These are phyloP conservation scores for Chelonus formosanus DNA, from an alignment of 2,888 invertebrate species.

Conservation along the genomic window DNA sequence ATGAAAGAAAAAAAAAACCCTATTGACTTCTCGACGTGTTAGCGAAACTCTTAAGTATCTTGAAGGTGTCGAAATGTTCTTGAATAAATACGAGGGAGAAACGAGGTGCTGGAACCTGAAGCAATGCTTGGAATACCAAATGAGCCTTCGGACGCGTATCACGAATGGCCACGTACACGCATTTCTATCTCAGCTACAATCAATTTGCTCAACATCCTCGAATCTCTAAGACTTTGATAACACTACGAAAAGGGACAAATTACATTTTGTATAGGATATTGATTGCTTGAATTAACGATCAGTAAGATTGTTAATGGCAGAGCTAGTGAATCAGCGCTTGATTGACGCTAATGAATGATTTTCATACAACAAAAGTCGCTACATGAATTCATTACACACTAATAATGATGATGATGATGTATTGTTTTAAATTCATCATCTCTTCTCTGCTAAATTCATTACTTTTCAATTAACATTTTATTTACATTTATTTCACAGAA, in stretches of 20 bases:
- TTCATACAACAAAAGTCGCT: slow-evolving; percentile 9
- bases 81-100: slow-evolving; percentile 50
- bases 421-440: not conserved
- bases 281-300: slow-evolving; percentile 11
- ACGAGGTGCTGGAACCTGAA: slow-evolving; percentile 31
- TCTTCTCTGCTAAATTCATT: too few species aligned
- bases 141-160: slow-evolving; percentile 45
- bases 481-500: too few species aligned
- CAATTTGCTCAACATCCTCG: slow-evolving; percentile 12
- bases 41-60: slow-evolving; percentile 54
- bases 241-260: slow-evolving; percentile 12
- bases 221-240: slow-evolving; percentile 14
- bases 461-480: too few species aligned
- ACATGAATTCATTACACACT: slow-evolving; percentile 9
- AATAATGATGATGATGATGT: slow-evolving; percentile 6
- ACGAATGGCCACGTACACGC: slow-evolving; percentile 44
- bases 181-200: slow-evolving; percentile 7
- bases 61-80: slow-evolving; percentile 57
- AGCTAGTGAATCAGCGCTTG: slow-evolving; percentile 7
- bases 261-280: slow-evolving; percentile 12
- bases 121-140: slow-evolving; percentile 51
- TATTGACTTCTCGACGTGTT: slow-evolving; percentile 50
- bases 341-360: slow-evolving; percentile 15
- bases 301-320: slow-evolving; percentile 11
- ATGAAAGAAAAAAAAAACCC: slow-evolving; percentile 28